A percentile compares a stretch with the other conserved stretches of the same genome.
Evolutionary conservation across 2,113 vertebrate species (phyloP).

Genomic region (Spea bombifrons): DNA sequence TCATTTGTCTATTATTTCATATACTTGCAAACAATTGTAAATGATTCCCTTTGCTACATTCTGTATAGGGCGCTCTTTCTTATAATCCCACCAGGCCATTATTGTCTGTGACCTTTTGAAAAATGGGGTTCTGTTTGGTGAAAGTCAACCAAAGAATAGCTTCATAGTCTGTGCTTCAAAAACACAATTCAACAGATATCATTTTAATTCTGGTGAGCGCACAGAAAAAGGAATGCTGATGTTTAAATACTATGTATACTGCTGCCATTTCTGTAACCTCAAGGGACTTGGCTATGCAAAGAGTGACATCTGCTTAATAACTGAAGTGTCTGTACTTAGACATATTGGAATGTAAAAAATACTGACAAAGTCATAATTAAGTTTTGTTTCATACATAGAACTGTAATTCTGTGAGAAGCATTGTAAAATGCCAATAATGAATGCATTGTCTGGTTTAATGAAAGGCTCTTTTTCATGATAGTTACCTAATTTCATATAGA

Average conservation of each 20-base stretch:
- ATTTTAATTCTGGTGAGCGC: slow-evolving; percentile 54
- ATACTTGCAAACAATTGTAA: slow-evolving; percentile 1
- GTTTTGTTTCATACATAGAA: slow-evolving; percentile 61
- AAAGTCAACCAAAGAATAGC: slow-evolving; percentile 55
- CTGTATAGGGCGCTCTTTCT: neutral
- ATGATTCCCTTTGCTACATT: slow-evolving; percentile 10
- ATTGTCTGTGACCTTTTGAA: slow-evolving; percentile 57
- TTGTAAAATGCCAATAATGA: slow-evolving; percentile 65
- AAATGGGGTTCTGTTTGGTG: slow-evolving; percentile 64
- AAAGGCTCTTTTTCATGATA: slow-evolving; percentile 58
- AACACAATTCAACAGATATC: slow-evolving; percentile 59
- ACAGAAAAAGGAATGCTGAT: slow-evolving; percentile 54
- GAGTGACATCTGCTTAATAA: slow-evolving; percentile 62
- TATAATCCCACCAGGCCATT: slow-evolving; percentile 52
- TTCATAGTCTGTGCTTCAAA: slow-evolving; percentile 53
- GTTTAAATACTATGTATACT: slow-evolving; percentile 52
- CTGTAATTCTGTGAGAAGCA: slow-evolving; percentile 59
- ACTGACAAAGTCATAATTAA: slow-evolving; percentile 65
- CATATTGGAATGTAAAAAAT: slow-evolving; percentile 60
- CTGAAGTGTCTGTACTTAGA: slow-evolving; percentile 57
- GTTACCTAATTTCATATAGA: slow-evolving; percentile 20
- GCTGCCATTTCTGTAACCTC: slow-evolving; percentile 65
- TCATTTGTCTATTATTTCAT: neutral
- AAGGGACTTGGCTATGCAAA: slow-evolving; percentile 57
- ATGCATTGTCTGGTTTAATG: slow-evolving; percentile 65